Base-by-base conservation (phyloP, 2,888 invertebrate species). In the Lasioglossum vierecki region DNA sequence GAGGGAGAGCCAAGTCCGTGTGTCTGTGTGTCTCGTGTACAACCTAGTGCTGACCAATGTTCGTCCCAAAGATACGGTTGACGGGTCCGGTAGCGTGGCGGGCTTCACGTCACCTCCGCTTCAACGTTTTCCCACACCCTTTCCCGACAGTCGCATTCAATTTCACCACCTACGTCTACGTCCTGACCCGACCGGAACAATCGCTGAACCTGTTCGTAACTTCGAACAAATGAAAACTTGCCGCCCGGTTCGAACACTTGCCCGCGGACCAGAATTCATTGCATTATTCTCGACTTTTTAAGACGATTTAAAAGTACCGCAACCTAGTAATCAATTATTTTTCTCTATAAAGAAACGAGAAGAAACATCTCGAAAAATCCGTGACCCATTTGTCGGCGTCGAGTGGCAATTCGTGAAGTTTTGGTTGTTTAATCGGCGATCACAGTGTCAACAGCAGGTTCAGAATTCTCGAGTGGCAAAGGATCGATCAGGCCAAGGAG, bases 41-140 rank as follows among this genome's bases (percentile, higher is more conserved):
- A 44, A 89, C 86, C 84, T 86, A 89, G 93, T 93, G 93, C 92
- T 92, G 93, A 94, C 93, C 94, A 92, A 92, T 93, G 93, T 93
- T 93, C 93, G 89, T 88, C 91, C 92, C 92, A 92, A 94, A 94
- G 94, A 94, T 94, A 94, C 94, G 94, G 92, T 94, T 93, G 94
- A 94, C 94, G 94, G 92, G 92, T 90, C 90, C 86, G 85, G 89
- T 86, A 71, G 76, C 85, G 83, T 79, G 76, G 82, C 88, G 85
- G 90, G 86, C 90, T 89, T 84, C 90, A 82, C 88, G 88, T 90
- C 89, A 90, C 90, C 90, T 90, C 88, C 86, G 82, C 88, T 90
- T 90, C 87, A 87, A 87, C 91, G 85, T 86, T 89, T 88, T 87
- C 89, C 82, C 90, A 87, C 87, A 81, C 86, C 90, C 88, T 82